Conservation (phyloP, 2,113 vertebrate species). For the Abramis brama region DNA sequence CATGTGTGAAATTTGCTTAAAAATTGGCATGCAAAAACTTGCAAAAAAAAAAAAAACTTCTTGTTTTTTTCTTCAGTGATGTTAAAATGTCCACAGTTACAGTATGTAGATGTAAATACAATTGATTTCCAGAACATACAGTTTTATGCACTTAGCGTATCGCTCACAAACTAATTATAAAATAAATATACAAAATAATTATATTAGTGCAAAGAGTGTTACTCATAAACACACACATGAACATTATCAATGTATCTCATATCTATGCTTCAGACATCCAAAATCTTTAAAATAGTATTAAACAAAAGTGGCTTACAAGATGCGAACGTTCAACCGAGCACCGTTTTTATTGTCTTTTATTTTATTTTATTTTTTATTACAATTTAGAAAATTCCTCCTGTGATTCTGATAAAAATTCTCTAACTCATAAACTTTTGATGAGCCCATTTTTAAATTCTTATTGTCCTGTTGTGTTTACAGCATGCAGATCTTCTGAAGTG, state of each 20-base stretch:
- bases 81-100: neutral
- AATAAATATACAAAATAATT: neutral
- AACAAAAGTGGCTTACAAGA: neutral
- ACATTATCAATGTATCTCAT: too few species aligned
- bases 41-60: too few species aligned
- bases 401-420: neutral
- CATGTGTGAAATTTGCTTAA: too few species aligned
- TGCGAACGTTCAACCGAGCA: neutral
- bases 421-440: neutral
- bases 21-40: too few species aligned
- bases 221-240: too few species aligned
- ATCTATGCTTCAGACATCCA: too few species aligned
- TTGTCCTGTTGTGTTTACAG: neutral
- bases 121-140: neutral
- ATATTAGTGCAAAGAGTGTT: too few species aligned
- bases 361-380: neutral
- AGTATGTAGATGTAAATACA: neutral
- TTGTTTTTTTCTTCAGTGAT: neutral
- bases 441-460: neutral
- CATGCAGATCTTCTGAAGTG: neutral
- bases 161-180: neutral
- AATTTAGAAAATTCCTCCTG: neutral
- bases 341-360: neutral
- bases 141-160: neutral
- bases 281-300: neutral